A percentile compares a stretch with the other conserved stretches of the same genome.
These are phyloP conservation scores for Euplexia lucipara DNA, from an alignment of 2,888 invertebrate species.

Conservation along the genomic window DNA sequence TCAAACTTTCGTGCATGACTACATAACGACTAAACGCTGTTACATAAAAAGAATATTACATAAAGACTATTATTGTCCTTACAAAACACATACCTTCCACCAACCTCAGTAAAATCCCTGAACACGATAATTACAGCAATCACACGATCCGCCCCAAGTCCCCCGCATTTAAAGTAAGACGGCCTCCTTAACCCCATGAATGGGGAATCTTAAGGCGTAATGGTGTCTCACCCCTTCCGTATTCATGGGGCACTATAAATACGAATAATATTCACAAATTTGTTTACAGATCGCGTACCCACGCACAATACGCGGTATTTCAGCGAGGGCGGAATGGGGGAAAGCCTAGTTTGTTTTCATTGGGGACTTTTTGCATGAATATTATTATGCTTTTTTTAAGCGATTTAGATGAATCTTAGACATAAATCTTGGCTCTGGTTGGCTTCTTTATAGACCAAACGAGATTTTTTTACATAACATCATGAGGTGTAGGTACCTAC, in stretches of 20 bases:
- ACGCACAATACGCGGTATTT: slow-evolving; percentile 64
- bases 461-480: no score
- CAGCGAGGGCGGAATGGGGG: slow-evolving; percentile 66
- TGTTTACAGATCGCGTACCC: slow-evolving; percentile 86
- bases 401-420: slow-evolving; percentile 22
- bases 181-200: slow-evolving; percentile 81
- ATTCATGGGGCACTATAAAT: slow-evolving; percentile 82
- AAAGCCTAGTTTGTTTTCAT: slow-evolving; percentile 59
- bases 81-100: slow-evolving; percentile 9
- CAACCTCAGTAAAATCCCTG: slow-evolving; percentile 26
- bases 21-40: no score
- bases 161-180: slow-evolving; percentile 80
- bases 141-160: slow-evolving; percentile 70
- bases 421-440: neutral
- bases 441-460: neutral
- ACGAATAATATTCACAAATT: slow-evolving; percentile 89
- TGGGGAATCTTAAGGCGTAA: slow-evolving; percentile 83
- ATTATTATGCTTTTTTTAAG: slow-evolving; percentile 22
- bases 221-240: slow-evolving; percentile 82
- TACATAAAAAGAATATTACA: no score
- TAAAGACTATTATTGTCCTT: neutral
- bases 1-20: no score
- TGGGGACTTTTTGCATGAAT: slow-evolving; percentile 44
- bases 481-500: no score
- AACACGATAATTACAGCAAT: slow-evolving; percentile 72